Evolutionary conservation across 2,797 vertebrate species (phyloP), one percentile per base, ranked within the genome.

Genomic region (Mallotus villosus): DNA sequence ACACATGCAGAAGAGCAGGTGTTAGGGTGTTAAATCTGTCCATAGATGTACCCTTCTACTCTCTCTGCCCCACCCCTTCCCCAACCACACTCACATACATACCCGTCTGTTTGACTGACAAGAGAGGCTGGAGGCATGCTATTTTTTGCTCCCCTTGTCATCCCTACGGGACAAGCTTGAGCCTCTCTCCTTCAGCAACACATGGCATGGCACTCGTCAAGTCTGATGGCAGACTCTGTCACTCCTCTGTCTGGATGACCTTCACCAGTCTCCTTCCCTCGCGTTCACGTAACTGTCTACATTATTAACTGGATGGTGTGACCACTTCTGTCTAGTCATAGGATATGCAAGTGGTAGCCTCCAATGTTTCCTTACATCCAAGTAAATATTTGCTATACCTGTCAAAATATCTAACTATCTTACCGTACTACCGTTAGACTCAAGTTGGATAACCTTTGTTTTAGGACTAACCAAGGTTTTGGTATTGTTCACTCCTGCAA

Each of bases 71-170:
- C 22, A n/a, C 41, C 67, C 5, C n/a, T 21, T 8, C 68, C 17
- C 27, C 7, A 2, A 22, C 60, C 67, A 17, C 25, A 22, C 9
- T 22, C 61, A 17, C 62, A 77, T 64, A 49, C 73, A 27, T 25
- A 25, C 4, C 25, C 53, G 6, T 60, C 70, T 41, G 72, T 78
- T 89, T 92, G 92, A 93, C 74, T 92, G 92, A 93, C 92, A 90
- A 71, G 85, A 82, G 87, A 85, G 89, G 84, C 91, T 93, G 92
- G 83, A 74, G 64, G 74, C 74, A 77, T 76, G 88, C 89, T 93
- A 93, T 93, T 93, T 93, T 80, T 83, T 88, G 89, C 84, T 85
- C 81, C 86, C 75, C 89, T 90, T 90, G 88, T 92, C 87, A 86
- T 90, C 70, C 84, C 85, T 77, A 90, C 91, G 91, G 86, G 86